phyloP scores from a whole-genome alignment of 2,797 vertebrate species.

The Orestias chungarensis region DNA sequence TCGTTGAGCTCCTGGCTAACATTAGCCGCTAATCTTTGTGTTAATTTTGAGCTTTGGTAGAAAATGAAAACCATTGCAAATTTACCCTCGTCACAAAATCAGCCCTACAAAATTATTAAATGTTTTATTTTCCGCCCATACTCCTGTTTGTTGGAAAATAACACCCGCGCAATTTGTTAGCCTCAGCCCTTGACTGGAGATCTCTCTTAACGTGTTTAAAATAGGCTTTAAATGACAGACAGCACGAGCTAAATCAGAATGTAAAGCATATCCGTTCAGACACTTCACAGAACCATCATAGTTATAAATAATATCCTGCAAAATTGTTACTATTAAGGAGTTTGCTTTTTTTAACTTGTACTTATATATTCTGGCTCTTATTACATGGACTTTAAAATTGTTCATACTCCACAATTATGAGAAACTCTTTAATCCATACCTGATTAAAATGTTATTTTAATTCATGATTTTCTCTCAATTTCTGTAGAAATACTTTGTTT shows the following conservation, averaged over 20 bases:
- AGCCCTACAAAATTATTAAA: accelerated
- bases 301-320: neutral
- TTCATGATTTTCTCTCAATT: neutral
- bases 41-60: neutral
- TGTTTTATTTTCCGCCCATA: neutral
- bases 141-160: neutral
- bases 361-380: neutral
- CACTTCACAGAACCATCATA: neutral
- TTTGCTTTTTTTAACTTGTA: neutral
- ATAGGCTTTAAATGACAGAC: neutral
- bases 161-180: conserved; percentile 27
- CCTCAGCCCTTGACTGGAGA: neutral
- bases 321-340: too few relatives aligned
- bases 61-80: neutral
- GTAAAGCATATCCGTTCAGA: neutral
- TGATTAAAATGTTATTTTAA: neutral
- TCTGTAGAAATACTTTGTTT: neutral
- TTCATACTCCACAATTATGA: neutral
- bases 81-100: too few relatives aligned
- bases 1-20: conserved; percentile 42
- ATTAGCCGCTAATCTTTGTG: conserved; percentile 16
- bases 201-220: neutral
- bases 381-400: neutral
- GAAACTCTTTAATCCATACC: neutral
- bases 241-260: neutral